Evolutionary conservation across 2,888 invertebrate species (phyloP).

Genomic region (Sisyra nigra): DNA sequence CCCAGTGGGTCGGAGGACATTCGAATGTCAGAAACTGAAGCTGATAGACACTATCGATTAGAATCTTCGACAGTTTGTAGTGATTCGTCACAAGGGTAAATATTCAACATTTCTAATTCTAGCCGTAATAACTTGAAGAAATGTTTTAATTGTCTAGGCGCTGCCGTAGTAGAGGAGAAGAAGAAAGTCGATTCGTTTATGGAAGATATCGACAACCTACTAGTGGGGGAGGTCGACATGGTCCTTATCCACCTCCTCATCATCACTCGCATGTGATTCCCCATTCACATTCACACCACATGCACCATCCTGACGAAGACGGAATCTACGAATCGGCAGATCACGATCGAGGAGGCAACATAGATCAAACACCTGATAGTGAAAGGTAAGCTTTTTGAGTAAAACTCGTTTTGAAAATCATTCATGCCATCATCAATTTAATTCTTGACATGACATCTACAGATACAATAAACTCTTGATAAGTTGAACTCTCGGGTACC

Average conservation of each 20-base stretch:
- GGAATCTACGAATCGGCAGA: conserved; percentile 78
- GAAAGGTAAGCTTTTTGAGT: conserved; percentile 50
- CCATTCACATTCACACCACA: conserved; percentile 34
- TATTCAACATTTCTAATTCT: background rate
- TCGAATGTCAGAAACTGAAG: conserved; percentile 75
- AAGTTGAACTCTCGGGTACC: no score
- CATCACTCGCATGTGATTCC: conserved; percentile 22
- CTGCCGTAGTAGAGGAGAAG: conserved; percentile 33
- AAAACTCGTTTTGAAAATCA: no score
- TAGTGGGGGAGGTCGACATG: conserved; percentile 31
- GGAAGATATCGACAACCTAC: conserved; percentile 40
- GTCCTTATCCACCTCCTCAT: conserved; percentile 25
- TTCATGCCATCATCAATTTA: no score
- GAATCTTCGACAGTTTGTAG: conserved; percentile 56
- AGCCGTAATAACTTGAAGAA: no score
- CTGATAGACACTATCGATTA: conserved; percentile 73
- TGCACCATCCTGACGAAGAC: conserved; percentile 62
- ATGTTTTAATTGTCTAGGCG: conserved; percentile 32
- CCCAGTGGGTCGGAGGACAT: conserved; percentile 85
- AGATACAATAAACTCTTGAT: no score
- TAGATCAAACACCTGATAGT: conserved; percentile 68
- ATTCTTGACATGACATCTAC: no score
- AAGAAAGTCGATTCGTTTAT: conserved; percentile 59
- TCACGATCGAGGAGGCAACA: conserved; percentile 38
- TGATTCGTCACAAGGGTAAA: conserved; percentile 54